Conservation (phyloP, 1,140 invertebrate species). For the Penaeus indicus region DNA sequence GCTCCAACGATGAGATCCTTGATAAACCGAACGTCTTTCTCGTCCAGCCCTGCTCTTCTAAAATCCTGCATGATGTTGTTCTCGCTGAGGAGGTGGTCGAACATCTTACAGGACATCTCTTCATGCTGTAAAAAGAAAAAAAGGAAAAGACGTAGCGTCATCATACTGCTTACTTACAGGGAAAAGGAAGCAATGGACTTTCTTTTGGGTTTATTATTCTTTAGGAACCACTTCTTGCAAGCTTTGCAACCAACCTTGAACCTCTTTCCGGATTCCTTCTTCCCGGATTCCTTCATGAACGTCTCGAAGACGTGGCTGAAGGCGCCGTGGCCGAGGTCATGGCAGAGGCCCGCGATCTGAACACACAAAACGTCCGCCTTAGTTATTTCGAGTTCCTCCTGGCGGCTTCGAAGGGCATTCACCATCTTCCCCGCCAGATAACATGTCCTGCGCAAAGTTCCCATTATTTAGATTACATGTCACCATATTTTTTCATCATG, state of each 20-base stretch:
- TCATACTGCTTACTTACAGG: too few species aligned
- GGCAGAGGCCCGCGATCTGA: slow-evolving; percentile 77
- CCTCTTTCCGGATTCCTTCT: too few species aligned
- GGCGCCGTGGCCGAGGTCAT: slow-evolving; percentile 80
- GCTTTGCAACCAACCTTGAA: too few species aligned
- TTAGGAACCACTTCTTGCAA: too few species aligned
- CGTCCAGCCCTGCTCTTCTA: slow-evolving; percentile 66
- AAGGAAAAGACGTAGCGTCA: too few species aligned
- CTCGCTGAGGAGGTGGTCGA: slow-evolving; percentile 67
- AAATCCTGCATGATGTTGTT: slow-evolving; percentile 67
- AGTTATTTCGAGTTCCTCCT: slow-evolving; percentile 72
- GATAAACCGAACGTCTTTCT: slow-evolving; percentile 71
- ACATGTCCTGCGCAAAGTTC: slow-evolving; percentile 67
- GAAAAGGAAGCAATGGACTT: too few species aligned
- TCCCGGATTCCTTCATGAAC: slow-evolving; percentile 69
- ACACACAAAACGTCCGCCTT: slow-evolving; percentile 73
- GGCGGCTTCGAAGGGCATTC: slow-evolving; percentile 68
- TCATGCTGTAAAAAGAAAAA: slow-evolving; percentile 71
- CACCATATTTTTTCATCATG: too few species aligned
- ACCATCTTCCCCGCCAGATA: slow-evolving; percentile 71
- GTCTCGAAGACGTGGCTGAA: slow-evolving; percentile 77
- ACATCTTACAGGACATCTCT: slow-evolving; percentile 70
- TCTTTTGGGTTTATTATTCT: too few species aligned
- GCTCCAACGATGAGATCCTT: slow-evolving; percentile 71
- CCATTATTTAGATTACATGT: too few species aligned